Evolutionary conservation across 92 coral and sea anemone genomes (phyloP), one percentile per base, ranked within the genome.

Genomic region (Zoanthus sansibaricus): DNA sequence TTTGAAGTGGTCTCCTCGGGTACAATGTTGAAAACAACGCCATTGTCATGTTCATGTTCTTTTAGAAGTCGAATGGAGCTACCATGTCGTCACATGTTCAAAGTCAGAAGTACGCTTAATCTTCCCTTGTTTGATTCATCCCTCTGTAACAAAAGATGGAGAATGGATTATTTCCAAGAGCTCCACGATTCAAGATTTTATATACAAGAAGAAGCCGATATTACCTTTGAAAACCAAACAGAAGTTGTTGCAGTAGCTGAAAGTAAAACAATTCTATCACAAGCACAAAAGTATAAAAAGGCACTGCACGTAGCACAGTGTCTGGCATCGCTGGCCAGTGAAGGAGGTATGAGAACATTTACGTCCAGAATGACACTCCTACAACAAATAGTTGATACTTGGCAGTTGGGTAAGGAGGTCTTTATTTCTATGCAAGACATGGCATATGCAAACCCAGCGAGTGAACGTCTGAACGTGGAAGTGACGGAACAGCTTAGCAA

Each of bases 271-370:
- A 16, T 15, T 18, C 75, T 89, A 64, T 56, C 92, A 45, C 90
- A 89, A 72, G 76, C 90, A 10, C 90, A 92, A 71, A 92, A 89
- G 69, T 89, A 78, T 59, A 78, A 56, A 56, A 86, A 87, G 54
- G 89, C 83, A 9, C 33, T 90, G 30, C 77, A 92, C 68, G 71
- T 25, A 16, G 89, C 88, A 83, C 90, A 91, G 86, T 64, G 32
- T 48, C 69, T 88, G 14, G 94, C 92, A 62, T 89, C 90, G 16
- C 72, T 83, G 52, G 91, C 75, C 21, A 91, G 94, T 69, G 91
- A 91, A 76, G 94, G 94, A 31, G 91, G 91, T n/a, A 91, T 91
- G 91, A 12, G 72, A 16, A 88, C 89, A 31, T 88, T 91, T 61
- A 88, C 67, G 69, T 75, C 68, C 30, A 21, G 90, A 47, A 55